These are phyloP conservation scores for Melanargia galathea DNA, from an alignment of 2,888 invertebrate species.

Conservation along the genomic window DNA sequence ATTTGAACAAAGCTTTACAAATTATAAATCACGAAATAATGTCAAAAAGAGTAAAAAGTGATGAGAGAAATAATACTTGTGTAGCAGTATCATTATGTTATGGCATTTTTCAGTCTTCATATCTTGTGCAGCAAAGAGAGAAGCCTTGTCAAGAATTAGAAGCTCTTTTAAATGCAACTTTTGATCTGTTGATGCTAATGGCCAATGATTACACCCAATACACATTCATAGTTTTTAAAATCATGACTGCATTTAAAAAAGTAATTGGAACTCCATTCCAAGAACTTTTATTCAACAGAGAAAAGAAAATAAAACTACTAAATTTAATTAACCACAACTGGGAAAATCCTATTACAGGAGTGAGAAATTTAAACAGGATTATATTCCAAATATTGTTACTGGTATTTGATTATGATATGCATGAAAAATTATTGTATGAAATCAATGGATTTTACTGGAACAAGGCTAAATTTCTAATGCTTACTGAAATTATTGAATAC, in stretches of 20 bases:
- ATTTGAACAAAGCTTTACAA: constrained; percentile 51
- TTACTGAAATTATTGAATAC: constrained; percentile 74
- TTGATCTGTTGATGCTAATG: constrained; percentile 59
- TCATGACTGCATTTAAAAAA: constrained; percentile 70
- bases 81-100: constrained; percentile 65
- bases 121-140: constrained; percentile 47
- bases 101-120: constrained; percentile 73
- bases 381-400: constrained; percentile 70
- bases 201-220: constrained; percentile 78
- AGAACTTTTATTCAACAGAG: constrained; percentile 49
- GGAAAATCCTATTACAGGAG: constrained; percentile 83
- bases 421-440: constrained; percentile 53
- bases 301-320: constrained; percentile 67
- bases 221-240: constrained; percentile 79
- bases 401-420: constrained; percentile 51
- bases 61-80: constrained; percentile 44
- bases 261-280: constrained; percentile 60
- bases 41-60: constrained; percentile 40
- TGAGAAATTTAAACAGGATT: constrained; percentile 76
- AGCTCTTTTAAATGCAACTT: constrained; percentile 49
- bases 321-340: constrained; percentile 82
- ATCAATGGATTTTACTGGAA: constrained; percentile 80
- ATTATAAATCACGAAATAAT: constrained; percentile 50
- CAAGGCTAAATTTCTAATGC: constrained; percentile 82
- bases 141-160: constrained; percentile 41